phyloP scores from a whole-genome alignment of 2,888 invertebrate species.

The Empis stercorea region DNA sequence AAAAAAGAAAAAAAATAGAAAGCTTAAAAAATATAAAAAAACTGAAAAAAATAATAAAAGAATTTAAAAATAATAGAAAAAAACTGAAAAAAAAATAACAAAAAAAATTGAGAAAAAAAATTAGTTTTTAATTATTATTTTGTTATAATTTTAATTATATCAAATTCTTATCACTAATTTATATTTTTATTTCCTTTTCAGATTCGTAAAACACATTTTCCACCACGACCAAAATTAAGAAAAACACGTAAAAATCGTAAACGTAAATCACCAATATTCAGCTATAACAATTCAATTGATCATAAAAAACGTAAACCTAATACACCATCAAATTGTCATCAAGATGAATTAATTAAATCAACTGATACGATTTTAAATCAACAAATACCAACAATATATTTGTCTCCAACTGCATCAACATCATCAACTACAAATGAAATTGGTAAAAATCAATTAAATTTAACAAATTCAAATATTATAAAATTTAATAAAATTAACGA shows the following conservation, averaged over 20 bases:
- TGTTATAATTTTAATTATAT: neutral
- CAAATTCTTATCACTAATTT: neutral
- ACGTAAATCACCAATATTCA: slow-evolving; percentile 1
- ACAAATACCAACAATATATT: slow-evolving; percentile 1
- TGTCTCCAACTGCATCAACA: neutral
- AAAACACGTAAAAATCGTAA: slow-evolving; percentile 12
- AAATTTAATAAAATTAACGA: neutral
- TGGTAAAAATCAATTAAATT: slow-evolving; percentile 1
- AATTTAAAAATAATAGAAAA: too few species aligned
- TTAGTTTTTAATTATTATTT: too few species aligned
- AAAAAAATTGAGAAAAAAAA: too few species aligned
- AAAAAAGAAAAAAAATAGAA: too few species aligned
- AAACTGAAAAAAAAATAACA: too few species aligned
- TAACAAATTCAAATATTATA: neutral
- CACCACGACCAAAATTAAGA: slow-evolving; percentile 46
- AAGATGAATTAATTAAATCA: too few species aligned
- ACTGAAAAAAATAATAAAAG: too few species aligned
- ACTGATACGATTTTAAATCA: neutral
- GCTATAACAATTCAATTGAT: too few species aligned
- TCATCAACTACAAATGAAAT: slow-evolving; percentile 4
- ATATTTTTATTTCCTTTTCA: neutral
- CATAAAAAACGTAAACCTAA: too few species aligned
- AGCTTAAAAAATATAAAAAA: too few species aligned
- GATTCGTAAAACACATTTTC: slow-evolving; percentile 55
- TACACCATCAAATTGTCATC: too few species aligned